Evolutionary conservation across 2,888 invertebrate species (phyloP).

Genomic region (Brassicogethes aeneus): DNA sequence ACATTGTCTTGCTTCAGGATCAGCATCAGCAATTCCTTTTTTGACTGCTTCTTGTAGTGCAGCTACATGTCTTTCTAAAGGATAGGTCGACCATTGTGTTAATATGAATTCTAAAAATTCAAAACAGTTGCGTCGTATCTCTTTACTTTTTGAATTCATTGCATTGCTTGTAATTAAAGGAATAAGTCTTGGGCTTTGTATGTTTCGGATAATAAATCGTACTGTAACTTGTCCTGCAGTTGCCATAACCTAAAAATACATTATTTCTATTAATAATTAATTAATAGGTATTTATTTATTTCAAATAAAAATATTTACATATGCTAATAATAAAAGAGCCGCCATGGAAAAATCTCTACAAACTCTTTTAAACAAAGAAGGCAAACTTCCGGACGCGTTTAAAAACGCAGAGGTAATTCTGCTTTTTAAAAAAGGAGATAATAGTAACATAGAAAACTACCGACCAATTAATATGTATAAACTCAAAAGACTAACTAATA

Average conservation of each 20-base stretch:
- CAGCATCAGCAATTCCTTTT: slow-evolving; percentile 87
- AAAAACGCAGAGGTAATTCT: no score
- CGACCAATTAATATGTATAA: no score
- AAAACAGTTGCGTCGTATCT: slow-evolving; percentile 70
- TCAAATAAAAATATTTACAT: slow-evolving; percentile 11
- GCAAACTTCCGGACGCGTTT: no score
- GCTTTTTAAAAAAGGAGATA: no score
- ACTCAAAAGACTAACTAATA: no score
- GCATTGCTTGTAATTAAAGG: slow-evolving; percentile 70
- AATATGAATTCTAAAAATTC: slow-evolving; percentile 79
- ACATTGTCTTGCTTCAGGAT: slow-evolving; percentile 75
- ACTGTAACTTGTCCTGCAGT: slow-evolving; percentile 81
- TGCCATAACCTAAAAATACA: slow-evolving; percentile 65
- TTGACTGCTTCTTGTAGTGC: slow-evolving; percentile 75
- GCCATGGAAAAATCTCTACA: slow-evolving; percentile 13
- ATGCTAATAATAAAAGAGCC: slow-evolving; percentile 6
- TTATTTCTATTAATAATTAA: slow-evolving; percentile 17
- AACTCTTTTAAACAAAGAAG: no score
- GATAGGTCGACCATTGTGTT: slow-evolving; percentile 77
- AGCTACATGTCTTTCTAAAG: slow-evolving; percentile 72
- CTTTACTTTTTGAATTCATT: slow-evolving; percentile 80
- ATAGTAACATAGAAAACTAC: no score
- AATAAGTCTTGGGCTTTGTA: slow-evolving; percentile 70
- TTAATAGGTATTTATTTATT: not conserved
- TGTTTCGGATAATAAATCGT: slow-evolving; percentile 78